Evolutionary conservation across 2,797 vertebrate genomes (phyloP).

Genomic region (Leucoraja ocellata): DNA sequence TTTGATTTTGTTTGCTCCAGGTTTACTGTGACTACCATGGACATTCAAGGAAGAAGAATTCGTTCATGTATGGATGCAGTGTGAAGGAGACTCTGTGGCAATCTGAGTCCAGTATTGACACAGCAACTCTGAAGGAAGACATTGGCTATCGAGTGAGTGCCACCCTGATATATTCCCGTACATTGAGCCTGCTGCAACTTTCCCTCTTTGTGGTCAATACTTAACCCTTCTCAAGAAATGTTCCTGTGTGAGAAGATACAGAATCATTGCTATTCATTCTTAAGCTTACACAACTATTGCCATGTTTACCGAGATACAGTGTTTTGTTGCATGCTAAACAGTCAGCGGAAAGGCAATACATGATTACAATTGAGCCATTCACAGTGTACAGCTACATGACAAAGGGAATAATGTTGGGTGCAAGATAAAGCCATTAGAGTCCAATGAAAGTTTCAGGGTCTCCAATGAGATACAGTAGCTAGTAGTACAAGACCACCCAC

Average conservation of each 20-base stretch:
- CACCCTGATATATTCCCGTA: not conserved
- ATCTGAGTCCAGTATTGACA: conserved; percentile 63
- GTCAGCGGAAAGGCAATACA: too few species aligned
- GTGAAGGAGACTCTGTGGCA: conserved; percentile 88
- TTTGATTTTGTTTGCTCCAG: conserved; percentile 49
- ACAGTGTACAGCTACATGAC: too few species aligned
- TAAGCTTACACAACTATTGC: not conserved
- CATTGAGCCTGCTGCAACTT: not conserved
- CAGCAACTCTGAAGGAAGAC: conserved; percentile 65
- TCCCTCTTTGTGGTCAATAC: not conserved
- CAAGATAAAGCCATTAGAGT: too few species aligned
- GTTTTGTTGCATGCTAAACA: too few species aligned
- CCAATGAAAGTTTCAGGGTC: too few species aligned
- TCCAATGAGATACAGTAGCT: too few species aligned
- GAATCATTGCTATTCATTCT: not conserved
- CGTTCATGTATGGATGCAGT: conserved; percentile 88
- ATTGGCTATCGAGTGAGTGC: conserved; percentile 72
- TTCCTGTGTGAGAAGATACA: not conserved
- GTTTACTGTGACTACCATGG: conserved; percentile 93
- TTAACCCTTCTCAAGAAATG: not conserved
- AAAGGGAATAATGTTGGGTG: too few species aligned
- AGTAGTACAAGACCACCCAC: too few species aligned
- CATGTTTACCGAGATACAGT: too few species aligned
- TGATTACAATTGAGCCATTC: too few species aligned
- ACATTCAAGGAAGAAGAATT: conserved; percentile 86